A percentile compares a stretch with the other conserved stretches of the same genome.
phyloP scores from a whole-genome alignment of 2,113 vertebrate species.

The Ophthalmolycus amberensis region DNA sequence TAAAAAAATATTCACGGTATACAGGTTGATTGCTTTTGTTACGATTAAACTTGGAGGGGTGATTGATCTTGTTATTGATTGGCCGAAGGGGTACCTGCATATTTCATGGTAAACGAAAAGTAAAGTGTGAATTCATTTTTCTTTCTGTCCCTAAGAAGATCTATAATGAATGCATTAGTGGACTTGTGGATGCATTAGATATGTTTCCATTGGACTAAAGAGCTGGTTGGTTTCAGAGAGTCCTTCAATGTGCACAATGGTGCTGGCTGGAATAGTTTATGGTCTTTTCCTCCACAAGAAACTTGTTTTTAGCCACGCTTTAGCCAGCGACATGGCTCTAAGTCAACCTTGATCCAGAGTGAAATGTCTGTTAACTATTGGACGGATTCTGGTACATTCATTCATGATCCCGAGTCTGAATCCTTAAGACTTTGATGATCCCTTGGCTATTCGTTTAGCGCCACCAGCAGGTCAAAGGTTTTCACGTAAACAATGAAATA shows the following conservation, averaged over 20 bases:
- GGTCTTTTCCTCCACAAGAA: not conserved
- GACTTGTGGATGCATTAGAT: not conserved
- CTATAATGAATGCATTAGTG: not conserved
- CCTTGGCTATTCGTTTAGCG: not conserved
- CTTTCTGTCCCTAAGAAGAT: not conserved
- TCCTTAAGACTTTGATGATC: not conserved
- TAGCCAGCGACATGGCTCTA: too few relatives aligned
- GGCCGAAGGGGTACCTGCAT: not conserved
- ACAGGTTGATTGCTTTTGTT: not conserved
- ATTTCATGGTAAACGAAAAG: not conserved
- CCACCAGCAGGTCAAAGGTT: not conserved
- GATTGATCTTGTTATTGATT: slow-evolving; percentile 13
- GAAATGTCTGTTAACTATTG: not conserved
- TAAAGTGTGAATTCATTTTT: not conserved
- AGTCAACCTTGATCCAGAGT: not conserved
- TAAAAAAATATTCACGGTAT: not conserved
- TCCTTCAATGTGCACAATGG: not conserved
- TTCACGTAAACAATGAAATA: not conserved
- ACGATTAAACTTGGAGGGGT: not conserved
- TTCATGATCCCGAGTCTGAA: not conserved
- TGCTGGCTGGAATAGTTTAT: not conserved
- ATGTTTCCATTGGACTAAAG: not conserved
- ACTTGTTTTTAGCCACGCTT: not conserved
- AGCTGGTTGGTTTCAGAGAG: not conserved
- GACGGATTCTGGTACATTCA: not conserved